Evolutionary conservation across 1,140 invertebrate genomes (phyloP), one percentile per base, ranked within the genome.

Genomic region (Sesamia nonagrioides): DNA sequence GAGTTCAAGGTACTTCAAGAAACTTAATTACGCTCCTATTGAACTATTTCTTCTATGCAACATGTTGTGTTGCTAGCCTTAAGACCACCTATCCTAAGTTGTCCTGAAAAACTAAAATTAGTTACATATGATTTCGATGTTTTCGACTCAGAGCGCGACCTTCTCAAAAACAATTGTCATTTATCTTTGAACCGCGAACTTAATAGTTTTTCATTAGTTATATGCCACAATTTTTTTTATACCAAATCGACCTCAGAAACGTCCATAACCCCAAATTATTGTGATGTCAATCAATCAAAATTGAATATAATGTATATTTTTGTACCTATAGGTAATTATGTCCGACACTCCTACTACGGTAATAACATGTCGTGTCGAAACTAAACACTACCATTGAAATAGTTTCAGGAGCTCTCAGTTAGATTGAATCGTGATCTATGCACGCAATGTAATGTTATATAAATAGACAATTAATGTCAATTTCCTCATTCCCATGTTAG

Each of bases 401-500:
- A n/a, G n/a, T n/a, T n/a, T n/a, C n/a, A n/a, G n/a, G n/a, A n/a
- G n/a, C n/a, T n/a, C n/a, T n/a, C n/a, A n/a, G n/a, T n/a, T n/a
- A n/a, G n/a, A n/a, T n/a, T n/a, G n/a, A 18, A 63, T 63, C 18
- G 35, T 63, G n/a, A 63, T 63, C 6, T 63, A 63, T 18, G 35
- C 60, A 63, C 60, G 60, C 60, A 6, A 63, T n/a, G 17, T 18
- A n/a, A 8, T 63, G 33, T 7, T 37, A 6, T 61, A 17, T 33
- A 48, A 48, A 2, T 48, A 15, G 6, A 13, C 0, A 48, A 48
- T 48, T 48, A 48, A 48, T 9, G 15, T 1, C 45, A 48, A 18
- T 56, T 56, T 56, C 52, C 52, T 21, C 52, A 56, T 56, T 56
- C 54, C 8, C 21, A 6, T 54, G 18, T 54, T 18, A 18, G 13